Conservation (phyloP, 2,113 vertebrate species). For the Notothenia rossii region DNA sequence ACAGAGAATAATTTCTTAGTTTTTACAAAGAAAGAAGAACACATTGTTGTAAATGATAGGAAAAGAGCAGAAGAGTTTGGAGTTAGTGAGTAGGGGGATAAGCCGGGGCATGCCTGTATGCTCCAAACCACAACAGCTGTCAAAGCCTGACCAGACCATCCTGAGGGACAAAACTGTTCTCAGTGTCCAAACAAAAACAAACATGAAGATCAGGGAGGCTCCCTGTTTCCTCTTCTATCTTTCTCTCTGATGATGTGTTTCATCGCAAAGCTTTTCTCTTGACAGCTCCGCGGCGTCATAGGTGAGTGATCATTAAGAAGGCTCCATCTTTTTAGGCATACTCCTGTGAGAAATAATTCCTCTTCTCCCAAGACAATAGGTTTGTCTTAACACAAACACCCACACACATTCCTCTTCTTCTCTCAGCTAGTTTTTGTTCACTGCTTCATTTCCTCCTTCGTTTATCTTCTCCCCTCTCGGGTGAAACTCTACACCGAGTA, state of each 20-base stretch:
- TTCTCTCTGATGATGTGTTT: constrained; percentile 19
- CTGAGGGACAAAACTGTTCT: constrained; percentile 15
- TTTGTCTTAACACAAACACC: neutral
- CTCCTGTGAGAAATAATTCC: constrained; percentile 14
- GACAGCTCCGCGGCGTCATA: neutral
- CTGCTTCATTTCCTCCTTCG: neutral
- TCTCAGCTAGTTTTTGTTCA: too few species aligned
- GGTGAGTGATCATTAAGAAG: constrained; percentile 40
- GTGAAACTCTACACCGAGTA: neutral
- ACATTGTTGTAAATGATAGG: neutral
- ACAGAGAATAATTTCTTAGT: neutral
- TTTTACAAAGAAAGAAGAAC: neutral
- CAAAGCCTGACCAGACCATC: constrained; percentile 30
- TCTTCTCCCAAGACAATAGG: neutral
- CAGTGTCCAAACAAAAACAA: constrained; percentile 22
- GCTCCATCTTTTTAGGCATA: neutral
- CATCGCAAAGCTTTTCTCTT: constrained; percentile 5
- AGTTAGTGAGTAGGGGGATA: neutral
- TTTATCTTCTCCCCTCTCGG: neutral
- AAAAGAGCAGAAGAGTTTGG: neutral
- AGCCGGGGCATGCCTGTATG: constrained; percentile 40
- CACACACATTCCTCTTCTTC: constrained; percentile 3
- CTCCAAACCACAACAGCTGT: constrained; percentile 57
- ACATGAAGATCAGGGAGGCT: constrained; percentile 6
- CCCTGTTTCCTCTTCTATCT: neutral